Evolutionary conservation across 2,888 invertebrate genomes (phyloP), one percentile per base, ranked within the genome.

Genomic region (Watsonalla cultraria): DNA sequence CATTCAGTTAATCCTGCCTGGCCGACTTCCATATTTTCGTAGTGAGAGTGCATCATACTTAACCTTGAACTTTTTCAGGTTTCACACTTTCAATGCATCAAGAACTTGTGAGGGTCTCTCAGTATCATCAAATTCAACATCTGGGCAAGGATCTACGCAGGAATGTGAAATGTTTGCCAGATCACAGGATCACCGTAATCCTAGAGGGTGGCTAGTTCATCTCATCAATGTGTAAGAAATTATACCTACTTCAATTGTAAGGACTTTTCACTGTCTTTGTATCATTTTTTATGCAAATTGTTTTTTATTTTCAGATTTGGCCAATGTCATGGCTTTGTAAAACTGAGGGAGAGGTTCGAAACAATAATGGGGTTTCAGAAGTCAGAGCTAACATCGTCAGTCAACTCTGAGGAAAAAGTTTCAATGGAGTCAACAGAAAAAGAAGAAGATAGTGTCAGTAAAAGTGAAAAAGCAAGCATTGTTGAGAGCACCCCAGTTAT

Each of bases 191-290:
- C 93, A 95, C 53, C 93, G 98, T 74, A 95, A 94, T 68, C 96
- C 97, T 11, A 94, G 97, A 65, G 98, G 98, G 56, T 99, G 98
- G 98, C 94, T 99, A 63, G 98, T 98, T 58, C 98, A 99, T 92
- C 93, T 99, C 62, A 96, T 99, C 59, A 99, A 99, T 92, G 93
- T 93, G 92, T 93, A 83, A 76, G 82, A 81, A 37, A 54, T 39
- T 14, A 33, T 35, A 13, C 14, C 47, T 14, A 48, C 35, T 34
- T 42, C 50, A 24, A 37, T 24, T 24, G 13, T 47, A 48, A 35
- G 11, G 24, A 24, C 24, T 24, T 24, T 24, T 24, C 50, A 46
- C 50, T 48, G 39, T 54, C 46, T 7, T 53, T 39, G 47, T 34
- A 50, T 51, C 15, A n/a, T 7, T 15, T 15, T 11, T n/a, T 47